phyloP scores from a whole-genome alignment of 2,797 vertebrate species.

The Sternotherus odoratus region DNA sequence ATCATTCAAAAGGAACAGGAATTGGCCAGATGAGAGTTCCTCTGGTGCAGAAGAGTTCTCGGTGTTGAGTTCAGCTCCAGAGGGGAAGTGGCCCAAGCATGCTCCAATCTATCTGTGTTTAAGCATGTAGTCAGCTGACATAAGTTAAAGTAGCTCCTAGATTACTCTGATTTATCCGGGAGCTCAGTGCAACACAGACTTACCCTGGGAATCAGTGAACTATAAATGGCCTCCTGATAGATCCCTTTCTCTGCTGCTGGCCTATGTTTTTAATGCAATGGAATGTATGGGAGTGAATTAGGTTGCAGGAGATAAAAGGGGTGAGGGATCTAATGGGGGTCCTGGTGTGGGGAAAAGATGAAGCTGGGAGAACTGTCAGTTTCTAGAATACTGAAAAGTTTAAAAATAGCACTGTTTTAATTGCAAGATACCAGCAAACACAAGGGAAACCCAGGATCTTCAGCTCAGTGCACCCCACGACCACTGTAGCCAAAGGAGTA shows the following conservation, averaged over 20 bases:
- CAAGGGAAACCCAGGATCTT: neutral
- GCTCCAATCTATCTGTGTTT: neutral
- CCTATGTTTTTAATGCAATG: neutral
- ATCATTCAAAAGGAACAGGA: neutral
- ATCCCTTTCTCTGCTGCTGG: neutral
- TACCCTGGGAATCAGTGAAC: too few species aligned
- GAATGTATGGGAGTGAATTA: neutral
- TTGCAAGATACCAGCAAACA: neutral
- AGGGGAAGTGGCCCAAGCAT: neutral
- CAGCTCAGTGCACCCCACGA: neutral
- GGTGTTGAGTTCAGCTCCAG: neutral
- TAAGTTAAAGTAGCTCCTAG: neutral
- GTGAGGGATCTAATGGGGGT: neutral
- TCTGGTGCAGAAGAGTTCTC: neutral
- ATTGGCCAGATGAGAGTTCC: neutral
- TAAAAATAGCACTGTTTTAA: neutral
- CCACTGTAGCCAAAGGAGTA: neutral
- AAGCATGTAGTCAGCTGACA: neutral
- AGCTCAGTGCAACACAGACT: neutral
- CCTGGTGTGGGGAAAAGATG: neutral
- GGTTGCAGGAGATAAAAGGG: neutral
- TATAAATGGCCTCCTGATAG: neutral
- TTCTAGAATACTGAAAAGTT: neutral
- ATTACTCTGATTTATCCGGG: neutral
- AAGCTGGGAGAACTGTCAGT: neutral